phyloP scores from a whole-genome alignment of 2,797 vertebrate species.

The Dicrostonyx torquatus region DNA sequence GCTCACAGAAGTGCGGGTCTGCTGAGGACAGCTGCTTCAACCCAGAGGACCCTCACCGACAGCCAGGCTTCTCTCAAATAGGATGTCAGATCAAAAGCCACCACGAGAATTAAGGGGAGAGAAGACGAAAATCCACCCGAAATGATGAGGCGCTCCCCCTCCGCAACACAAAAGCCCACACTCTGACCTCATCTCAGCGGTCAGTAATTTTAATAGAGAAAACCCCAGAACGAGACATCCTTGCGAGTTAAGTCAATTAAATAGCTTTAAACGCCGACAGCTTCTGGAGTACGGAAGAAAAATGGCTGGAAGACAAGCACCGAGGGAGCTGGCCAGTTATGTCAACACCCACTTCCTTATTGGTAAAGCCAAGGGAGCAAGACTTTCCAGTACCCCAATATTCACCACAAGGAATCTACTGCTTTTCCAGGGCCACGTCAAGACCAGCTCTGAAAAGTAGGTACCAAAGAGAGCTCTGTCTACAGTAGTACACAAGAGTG shows the following conservation, averaged over 20 bases:
- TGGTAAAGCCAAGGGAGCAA: constrained; percentile 50
- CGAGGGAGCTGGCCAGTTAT: background rate
- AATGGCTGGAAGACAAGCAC: too few species aligned
- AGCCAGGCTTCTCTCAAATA: background rate
- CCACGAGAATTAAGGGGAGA: background rate
- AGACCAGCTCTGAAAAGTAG: constrained; percentile 16
- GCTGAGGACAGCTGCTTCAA: background rate
- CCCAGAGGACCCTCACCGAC: background rate
- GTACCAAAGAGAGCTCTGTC: background rate
- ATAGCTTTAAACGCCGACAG: background rate
- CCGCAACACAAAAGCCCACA: background rate
- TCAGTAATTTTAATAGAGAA: background rate
- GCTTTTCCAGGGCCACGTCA: background rate
- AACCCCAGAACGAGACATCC: background rate
- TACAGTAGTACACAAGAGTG: background rate
- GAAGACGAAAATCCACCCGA: background rate
- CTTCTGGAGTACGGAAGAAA: background rate
- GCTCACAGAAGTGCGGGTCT: too few species aligned
- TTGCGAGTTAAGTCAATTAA: background rate
- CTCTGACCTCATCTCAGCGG: background rate
- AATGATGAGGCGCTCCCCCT: background rate
- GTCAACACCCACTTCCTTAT: constrained; percentile 59
- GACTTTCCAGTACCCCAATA: constrained; percentile 31
- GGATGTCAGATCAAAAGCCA: background rate
- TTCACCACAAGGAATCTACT: constrained; percentile 39